Conservation (phyloP, 1,140 invertebrate genomes). For the Diachasmimorpha longicaudata region DNA sequence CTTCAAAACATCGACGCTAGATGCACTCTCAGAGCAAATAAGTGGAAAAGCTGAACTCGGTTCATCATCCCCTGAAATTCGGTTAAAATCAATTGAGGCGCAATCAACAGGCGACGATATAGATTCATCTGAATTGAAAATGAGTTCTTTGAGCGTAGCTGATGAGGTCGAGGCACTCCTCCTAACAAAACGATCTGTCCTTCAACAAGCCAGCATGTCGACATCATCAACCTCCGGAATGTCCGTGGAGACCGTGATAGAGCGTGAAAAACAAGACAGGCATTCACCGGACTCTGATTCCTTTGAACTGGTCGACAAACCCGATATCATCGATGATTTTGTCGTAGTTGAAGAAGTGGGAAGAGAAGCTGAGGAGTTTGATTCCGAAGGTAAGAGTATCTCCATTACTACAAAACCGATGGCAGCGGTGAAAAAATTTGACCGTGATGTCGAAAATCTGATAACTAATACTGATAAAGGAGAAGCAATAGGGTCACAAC, state of each 20-base stretch:
- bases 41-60: background rate
- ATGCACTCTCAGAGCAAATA: slow-evolving; percentile 11
- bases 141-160: slow-evolving; percentile 5
- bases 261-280: slow-evolving; percentile 63
- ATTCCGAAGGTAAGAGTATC: slow-evolving; percentile 81
- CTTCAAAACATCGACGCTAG: slow-evolving; percentile 10
- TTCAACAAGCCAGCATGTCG: slow-evolving; percentile 57
- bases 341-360: slow-evolving; percentile 86
- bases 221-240: slow-evolving; percentile 56
- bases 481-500: slow-evolving; percentile 34
- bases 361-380: slow-evolving; percentile 80
- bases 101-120: slow-evolving; percentile 23
- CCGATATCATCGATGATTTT: slow-evolving; percentile 84
- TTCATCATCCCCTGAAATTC: slow-evolving; percentile 14
- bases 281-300: slow-evolving; percentile 86
- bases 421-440: slow-evolving; percentile 67
- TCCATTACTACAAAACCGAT: slow-evolving; percentile 62
- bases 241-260: slow-evolving; percentile 59
- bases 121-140: slow-evolving; percentile 31
- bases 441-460: slow-evolving; percentile 77
- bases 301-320: slow-evolving; percentile 87
- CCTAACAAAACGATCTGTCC: slow-evolving; percentile 18
- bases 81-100: slow-evolving; percentile 19
- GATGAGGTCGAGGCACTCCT: slow-evolving; percentile 11
- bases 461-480: slow-evolving; percentile 50